phyloP scores from a whole-genome alignment of 2,888 invertebrate genomes.

The Antitype chi region DNA sequence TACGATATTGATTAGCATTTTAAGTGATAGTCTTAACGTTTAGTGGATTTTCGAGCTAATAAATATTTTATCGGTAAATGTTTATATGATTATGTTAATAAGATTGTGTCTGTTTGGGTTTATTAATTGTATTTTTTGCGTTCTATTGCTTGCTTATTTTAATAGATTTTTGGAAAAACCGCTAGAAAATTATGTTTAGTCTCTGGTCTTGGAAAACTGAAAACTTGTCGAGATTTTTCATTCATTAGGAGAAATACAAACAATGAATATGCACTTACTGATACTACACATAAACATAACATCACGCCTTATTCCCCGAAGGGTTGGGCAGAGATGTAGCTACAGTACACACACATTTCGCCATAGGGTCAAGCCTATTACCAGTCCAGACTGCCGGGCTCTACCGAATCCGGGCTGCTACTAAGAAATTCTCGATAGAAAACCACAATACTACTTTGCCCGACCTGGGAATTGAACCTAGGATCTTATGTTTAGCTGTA shows the following conservation, averaged over 20 bases:
- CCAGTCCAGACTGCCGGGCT: too few species aligned
- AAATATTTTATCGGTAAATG: slow-evolving; percentile 27
- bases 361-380: too few species aligned
- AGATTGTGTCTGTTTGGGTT: neutral
- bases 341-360: too few species aligned
- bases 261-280: neutral
- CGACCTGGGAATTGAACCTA: too few species aligned
- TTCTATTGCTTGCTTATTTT: neutral
- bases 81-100: slow-evolving; percentile 22
- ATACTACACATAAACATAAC: neutral
- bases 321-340: too few species aligned
- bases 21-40: slow-evolving; percentile 30
- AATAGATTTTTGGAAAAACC: neutral
- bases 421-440: too few species aligned
- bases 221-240: neutral
- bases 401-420: too few species aligned
- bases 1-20: slow-evolving; percentile 50
- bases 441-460: too few species aligned
- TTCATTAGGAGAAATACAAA: neutral
- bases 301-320: too few species aligned
- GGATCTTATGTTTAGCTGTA: too few species aligned
- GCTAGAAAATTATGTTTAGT: neutral
- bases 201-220: neutral
- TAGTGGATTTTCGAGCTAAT: slow-evolving; percentile 47
- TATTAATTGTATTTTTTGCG: slow-evolving; percentile 22